Evolutionary conservation across 2,113 vertebrate species (phyloP), one percentile per base, ranked within the genome.

Genomic region (Morone saxatilis): DNA sequence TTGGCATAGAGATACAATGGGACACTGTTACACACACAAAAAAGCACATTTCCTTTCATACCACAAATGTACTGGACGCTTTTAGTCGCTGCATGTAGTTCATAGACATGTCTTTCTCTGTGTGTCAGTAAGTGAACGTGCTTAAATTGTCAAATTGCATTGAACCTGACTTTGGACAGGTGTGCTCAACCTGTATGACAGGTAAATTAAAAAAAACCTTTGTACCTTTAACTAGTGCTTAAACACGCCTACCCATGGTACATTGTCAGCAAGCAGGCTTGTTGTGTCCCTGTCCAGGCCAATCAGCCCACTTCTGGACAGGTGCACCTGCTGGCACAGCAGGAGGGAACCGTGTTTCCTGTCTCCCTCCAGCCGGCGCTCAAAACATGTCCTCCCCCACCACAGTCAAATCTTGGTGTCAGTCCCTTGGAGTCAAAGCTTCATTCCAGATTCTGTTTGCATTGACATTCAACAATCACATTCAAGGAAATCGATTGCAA

Each of bases 301-400:
- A 9, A 38, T 77, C 57, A 57, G 50, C 22, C 50, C 20, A 22
- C 25, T 72, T 19, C 36, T 81, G 57, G 43, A 77, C 57, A 84
- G 81, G 48, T 74, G 45, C 76, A 86, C 51, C 77, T 68, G 40
- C 41, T 51, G 67, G 31, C 71, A 45, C 65, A 60, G 36, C 31
- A 62, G 48, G 68, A 57, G 54, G 60, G 31, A 50, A 38, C 25
- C 17, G 12, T 17, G 38, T 59, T 6, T 51, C 59, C 14, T 13
- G 67, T 47, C 20, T 38, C 38, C 45, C 19, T 79, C 45, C 31
- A 65, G 41, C 48, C 6, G 0, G 66, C 3, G 0, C 40, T 54
- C 20, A n/a, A 66, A 72, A 50, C 40, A 51, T 22, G 7, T 1
- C 57, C 1, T 48, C 41, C 68, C 38, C 40, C 10, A 5, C 36